Conservation (phyloP, 2,113 vertebrate species). For the Dendrocopos noguchii region DNA sequence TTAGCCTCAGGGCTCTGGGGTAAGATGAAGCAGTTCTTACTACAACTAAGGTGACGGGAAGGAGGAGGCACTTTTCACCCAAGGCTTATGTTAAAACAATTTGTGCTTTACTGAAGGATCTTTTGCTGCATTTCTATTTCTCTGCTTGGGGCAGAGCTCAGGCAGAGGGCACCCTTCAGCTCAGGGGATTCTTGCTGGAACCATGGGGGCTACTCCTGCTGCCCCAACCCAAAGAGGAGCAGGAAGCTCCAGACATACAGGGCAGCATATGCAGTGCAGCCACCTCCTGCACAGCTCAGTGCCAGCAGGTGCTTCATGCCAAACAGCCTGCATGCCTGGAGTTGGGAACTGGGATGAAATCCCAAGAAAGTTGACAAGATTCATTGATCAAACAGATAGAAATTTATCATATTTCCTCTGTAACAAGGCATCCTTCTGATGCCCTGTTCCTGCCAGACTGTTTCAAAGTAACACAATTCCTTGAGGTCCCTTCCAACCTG, state of each 20-base stretch:
- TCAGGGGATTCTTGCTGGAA: background rate
- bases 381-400: background rate
- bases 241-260: background rate
- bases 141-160: accelerated
- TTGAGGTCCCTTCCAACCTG: background rate
- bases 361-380: background rate
- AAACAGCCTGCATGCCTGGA: background rate
- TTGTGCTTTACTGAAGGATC: background rate
- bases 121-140: background rate
- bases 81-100: background rate
- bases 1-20: background rate
- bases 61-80: background rate
- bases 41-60: background rate
- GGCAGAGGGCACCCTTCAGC: background rate
- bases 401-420: background rate
- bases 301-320: background rate
- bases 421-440: background rate
- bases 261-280: background rate
- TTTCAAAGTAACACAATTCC: background rate
- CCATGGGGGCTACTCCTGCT: background rate
- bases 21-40: background rate
- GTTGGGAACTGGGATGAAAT: background rate
- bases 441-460: constrained; percentile 20
- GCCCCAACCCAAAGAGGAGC: accelerated
- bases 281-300: background rate